Base-by-base conservation (phyloP, 1,140 invertebrate genomes). In the Diprion similis region DNA sequence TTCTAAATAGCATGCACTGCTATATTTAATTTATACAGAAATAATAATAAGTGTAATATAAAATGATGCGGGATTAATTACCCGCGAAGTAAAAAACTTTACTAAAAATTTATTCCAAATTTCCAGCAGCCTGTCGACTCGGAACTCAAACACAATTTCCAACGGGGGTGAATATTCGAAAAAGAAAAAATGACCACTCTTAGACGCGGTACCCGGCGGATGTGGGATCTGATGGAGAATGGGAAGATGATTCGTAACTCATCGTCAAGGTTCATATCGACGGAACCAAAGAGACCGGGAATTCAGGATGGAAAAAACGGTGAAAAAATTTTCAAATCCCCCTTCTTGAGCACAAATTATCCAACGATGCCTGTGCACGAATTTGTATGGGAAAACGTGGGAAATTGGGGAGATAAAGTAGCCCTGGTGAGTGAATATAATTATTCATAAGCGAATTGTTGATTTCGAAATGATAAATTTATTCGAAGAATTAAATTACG, bases 371-470 rank as follows among this genome's bases (percentile, higher is more conserved):
- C 89, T 0, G n/a, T 94, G 13, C 86, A 89, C n/a, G 91, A 94
- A 66, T 92, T 90, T 73, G 81, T 94, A 1, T 94, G 92, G 92
- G 82, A 89, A 19, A 89, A 91, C 79, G 77, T 92, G 13, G 89
- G 91, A 1, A 89, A 88, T 81, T 93, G 90, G 89, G 86, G 90
- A 0, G 88, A 93, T 67, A 88, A 89, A 73, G 89, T 89, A 0
- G 89, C 91, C 19, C 76, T 91, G 80, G 93, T 94, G 83, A 89
- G 90, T 89, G 24, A 37, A 37, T 37, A 37, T 37, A 37, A 37
- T 37, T 37, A 6, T 37, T 37, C 24, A 37, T 37, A 37, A 37
- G 24, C 24, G 24, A 37, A 37, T 1, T 37, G 24, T 1, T 37
- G 24, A 37, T 37, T 37, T 37, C 1, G 24, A 37, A 37, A 37